Base-by-base conservation (phyloP, 2,888 invertebrate species). In the Synanthedon tipuliformis region DNA sequence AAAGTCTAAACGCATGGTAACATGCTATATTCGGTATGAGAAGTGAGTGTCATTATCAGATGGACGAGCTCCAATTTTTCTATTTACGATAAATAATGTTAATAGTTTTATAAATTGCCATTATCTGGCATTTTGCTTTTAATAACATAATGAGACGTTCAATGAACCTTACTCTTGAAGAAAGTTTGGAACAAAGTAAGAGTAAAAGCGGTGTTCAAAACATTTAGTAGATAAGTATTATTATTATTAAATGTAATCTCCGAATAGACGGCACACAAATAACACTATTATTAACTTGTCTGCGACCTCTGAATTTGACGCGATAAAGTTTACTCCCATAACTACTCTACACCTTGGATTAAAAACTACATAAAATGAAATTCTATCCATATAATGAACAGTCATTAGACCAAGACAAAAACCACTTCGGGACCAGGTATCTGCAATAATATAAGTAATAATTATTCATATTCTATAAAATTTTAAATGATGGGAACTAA, bases 211-310 rank as follows among this genome's bases (percentile, higher is more conserved):
- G 59, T 48, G 40, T 64, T 64, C 65, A 68, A 75, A 48, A 71
- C 65, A 65, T 68, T 67, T 23, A 23, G 48, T 48, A n/a, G 69
- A 63, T 72, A 76, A n/a, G n/a, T n/a, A n/a, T n/a, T 82, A 81
- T 82, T 81, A 81, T 81, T 83, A 77, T 77, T 73, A 81, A 83
- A 84, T 83, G 81, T 84, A 83, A 81, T 76, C 65, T 74, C 68
- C 75, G 72, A 71, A 78, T 80, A 86, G 85, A 82, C 84, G 73
- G 76, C 78, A 78, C 78, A 84, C 82, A 86, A 85, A 85, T 84
- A 84, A 81, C 70, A 75, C 73, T 68, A 78, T 16, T 82, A 84
- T 84, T 83, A 81, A 81, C 81, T 80, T 73, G 84, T 85, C 84
- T 85, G 78, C 72, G 82, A 81, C 81, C 83, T 76, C 73, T 74